Conservation (phyloP, 2,797 vertebrate species). For the Rhodeus uyekii region DNA sequence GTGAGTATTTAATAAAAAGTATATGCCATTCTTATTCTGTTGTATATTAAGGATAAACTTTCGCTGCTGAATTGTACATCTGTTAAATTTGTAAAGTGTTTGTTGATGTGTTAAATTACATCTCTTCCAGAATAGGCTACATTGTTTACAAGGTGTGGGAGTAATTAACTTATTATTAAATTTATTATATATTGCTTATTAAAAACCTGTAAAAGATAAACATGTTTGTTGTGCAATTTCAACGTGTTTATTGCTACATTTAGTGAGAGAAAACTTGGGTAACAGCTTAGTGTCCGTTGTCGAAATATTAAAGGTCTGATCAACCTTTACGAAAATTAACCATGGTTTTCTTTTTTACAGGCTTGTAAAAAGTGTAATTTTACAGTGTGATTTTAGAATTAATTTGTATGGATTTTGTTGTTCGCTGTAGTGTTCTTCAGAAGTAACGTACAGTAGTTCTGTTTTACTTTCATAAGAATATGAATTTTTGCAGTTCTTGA, state of each 20-base stretch:
- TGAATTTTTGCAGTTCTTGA: conserved; percentile 49
- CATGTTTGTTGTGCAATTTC: too few species aligned
- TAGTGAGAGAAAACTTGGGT: too few species aligned
- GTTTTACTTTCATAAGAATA: conserved; percentile 38
- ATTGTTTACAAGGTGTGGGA: background rate
- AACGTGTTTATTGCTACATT: too few species aligned
- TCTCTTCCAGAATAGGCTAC: background rate
- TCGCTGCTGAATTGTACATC: too few species aligned
- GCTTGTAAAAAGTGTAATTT: conserved; percentile 59
- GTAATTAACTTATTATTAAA: background rate
- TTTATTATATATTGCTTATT: too few species aligned
- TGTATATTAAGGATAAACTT: background rate
- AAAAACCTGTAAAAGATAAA: too few species aligned
- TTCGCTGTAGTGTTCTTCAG: conserved; percentile 35
- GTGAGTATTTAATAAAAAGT: conserved; percentile 62
- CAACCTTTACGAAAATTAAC: too few species aligned
- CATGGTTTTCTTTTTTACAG: conserved; percentile 42
- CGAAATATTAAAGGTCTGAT: too few species aligned
- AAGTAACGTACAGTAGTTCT: conserved; percentile 40
- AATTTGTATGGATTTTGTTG: conserved; percentile 11
- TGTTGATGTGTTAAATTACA: background rate
- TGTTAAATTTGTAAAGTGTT: background rate
- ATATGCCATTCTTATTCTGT: background rate
- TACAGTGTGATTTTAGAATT: conserved; percentile 38
- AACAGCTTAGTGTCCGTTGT: too few species aligned